Conservation (phyloP, 2,113 vertebrate species). For the Prunella fulvescens region DNA sequence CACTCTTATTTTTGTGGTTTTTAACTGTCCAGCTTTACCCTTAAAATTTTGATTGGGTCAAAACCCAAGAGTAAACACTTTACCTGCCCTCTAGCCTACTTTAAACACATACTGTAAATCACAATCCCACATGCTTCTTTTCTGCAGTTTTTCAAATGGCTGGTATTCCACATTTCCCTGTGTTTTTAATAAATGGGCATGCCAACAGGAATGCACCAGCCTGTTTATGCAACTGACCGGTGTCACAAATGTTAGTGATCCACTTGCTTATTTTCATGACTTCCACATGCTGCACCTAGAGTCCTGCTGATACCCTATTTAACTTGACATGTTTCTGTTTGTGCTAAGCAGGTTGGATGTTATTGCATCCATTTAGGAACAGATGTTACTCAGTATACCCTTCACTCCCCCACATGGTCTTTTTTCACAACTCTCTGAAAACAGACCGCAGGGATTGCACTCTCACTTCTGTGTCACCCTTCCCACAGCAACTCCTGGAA, state of each 20-base stretch:
- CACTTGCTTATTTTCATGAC: neutral
- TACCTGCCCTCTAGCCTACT: neutral
- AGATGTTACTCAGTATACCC: conserved; percentile 12
- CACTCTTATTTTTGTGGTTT: neutral
- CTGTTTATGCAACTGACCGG: neutral
- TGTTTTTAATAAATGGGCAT: neutral
- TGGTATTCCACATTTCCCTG: neutral
- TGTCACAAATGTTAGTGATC: neutral
- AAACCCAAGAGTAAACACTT: neutral
- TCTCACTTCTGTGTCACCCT: neutral
- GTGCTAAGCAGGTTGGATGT: neutral
- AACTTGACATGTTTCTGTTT: conserved; percentile 1
- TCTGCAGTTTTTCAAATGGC: neutral
- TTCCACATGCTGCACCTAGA: neutral
- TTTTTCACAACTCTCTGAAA: conserved; percentile 19
- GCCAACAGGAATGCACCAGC: neutral
- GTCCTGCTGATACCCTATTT: neutral
- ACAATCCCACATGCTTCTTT: neutral
- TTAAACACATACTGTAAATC: neutral
- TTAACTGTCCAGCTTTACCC: neutral
- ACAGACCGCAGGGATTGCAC: neutral
- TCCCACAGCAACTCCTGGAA: conserved; percentile 35
- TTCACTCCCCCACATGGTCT: neutral
- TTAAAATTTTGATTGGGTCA: neutral
- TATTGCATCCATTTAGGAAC: conserved; percentile 19